Conservation (phyloP, 92 coral and sea anemone genomes). For the Epizoanthus scotinus region DNA sequence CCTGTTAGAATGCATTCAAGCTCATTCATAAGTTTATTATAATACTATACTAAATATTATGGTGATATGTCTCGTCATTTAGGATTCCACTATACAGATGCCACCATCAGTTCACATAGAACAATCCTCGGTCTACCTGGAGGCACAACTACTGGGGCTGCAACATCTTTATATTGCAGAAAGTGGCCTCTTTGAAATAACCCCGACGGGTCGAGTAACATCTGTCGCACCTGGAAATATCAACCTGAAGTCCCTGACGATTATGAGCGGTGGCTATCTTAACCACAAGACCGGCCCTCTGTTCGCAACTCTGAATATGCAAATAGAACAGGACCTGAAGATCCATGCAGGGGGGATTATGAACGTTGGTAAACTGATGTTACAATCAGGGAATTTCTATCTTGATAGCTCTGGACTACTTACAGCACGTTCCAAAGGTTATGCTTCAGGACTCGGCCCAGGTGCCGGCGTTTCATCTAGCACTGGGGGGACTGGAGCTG, state of each 20-base stretch:
- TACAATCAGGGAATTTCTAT: slow-evolving; percentile 52
- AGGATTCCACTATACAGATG: slow-evolving; percentile 46
- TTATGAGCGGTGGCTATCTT: slow-evolving; percentile 62
- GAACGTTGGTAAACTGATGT: slow-evolving; percentile 44
- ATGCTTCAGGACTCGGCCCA: slow-evolving; percentile 47
- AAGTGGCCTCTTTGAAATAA: slow-evolving; percentile 54
- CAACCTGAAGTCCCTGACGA: slow-evolving; percentile 49
- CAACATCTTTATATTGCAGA: slow-evolving; percentile 51
- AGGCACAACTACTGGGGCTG: slow-evolving; percentile 47
- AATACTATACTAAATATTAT: too few relatives aligned
- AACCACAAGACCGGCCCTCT: slow-evolving; percentile 48
- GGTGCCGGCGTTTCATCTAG: slow-evolving; percentile 53
- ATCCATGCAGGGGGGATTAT: slow-evolving; percentile 65
- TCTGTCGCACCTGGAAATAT: slow-evolving; percentile 46
- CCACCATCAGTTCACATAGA: slow-evolving; percentile 48
- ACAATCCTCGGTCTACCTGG: slow-evolving; percentile 39
- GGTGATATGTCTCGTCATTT: background rate
- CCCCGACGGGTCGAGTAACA: slow-evolving; percentile 53
- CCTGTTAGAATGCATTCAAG: too few relatives aligned
- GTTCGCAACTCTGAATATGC: slow-evolving; percentile 41
- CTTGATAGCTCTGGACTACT: slow-evolving; percentile 62
- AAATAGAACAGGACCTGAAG: slow-evolving; percentile 43
- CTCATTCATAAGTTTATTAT: too few relatives aligned
- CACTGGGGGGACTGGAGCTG: slow-evolving; percentile 71
- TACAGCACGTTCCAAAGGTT: slow-evolving; percentile 68